These are phyloP conservation scores for Ceuthmochares aereus DNA, from an alignment of 2,113 vertebrate species.

Conservation along the genomic window DNA sequence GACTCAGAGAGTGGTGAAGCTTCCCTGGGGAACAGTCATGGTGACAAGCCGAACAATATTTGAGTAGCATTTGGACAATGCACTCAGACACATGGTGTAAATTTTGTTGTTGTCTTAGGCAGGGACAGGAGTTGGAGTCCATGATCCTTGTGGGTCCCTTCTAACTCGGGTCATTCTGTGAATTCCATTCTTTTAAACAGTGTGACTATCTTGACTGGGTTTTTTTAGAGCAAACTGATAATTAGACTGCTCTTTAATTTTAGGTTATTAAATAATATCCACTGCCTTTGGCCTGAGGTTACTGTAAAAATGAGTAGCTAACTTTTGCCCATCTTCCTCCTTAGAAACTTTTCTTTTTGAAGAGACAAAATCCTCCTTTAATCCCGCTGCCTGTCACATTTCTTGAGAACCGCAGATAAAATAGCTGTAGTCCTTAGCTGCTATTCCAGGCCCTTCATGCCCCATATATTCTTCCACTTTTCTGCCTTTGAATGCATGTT, in stretches of 20 bases:
- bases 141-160: too few species aligned
- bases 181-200: neutral
- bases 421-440: neutral
- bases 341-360: neutral
- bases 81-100: too few species aligned
- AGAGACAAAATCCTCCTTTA: neutral
- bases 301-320: neutral
- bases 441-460: neutral
- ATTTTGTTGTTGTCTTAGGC: too few species aligned
- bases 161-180: neutral
- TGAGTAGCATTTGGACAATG: too few species aligned
- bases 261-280: conserved; percentile 25
- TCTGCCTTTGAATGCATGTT: neutral
- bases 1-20: too few species aligned
- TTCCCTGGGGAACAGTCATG: too few species aligned
- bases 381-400: neutral
- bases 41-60: too few species aligned
- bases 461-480: neutral
- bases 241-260: conserved; percentile 28
- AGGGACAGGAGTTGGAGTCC: too few species aligned
- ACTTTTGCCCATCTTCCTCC: neutral
- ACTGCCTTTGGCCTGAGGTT: neutral
- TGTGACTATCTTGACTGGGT: neutral
- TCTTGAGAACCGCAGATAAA: neutral
- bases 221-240: neutral